A percentile compares a stretch with the other conserved stretches of the same genome.
Conservation (phyloP, 2,888 invertebrate species). For the Crematogaster levior region DNA sequence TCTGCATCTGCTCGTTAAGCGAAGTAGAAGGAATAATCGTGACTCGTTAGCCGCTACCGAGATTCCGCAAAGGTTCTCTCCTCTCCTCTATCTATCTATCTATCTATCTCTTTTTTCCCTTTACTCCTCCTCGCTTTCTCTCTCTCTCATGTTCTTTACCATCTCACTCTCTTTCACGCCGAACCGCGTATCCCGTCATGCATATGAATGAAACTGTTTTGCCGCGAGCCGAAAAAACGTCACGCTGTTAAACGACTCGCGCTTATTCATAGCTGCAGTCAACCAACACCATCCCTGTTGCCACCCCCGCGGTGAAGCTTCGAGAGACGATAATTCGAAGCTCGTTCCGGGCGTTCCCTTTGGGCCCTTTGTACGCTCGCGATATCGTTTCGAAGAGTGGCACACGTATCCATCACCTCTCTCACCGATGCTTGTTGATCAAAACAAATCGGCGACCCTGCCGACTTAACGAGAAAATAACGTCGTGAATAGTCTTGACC, state of each 20-base stretch:
- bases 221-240: slow-evolving; percentile 62
- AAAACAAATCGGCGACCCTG: slow-evolving; percentile 38
- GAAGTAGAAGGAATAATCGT: slow-evolving; percentile 75
- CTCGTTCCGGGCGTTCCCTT: slow-evolving; percentile 46
- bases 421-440: slow-evolving; percentile 38
- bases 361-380: slow-evolving; percentile 59
- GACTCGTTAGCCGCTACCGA: slow-evolving; percentile 73
- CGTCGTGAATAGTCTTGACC: background rate
- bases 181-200: slow-evolving; percentile 78
- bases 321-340: slow-evolving; percentile 68
- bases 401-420: slow-evolving; percentile 21
- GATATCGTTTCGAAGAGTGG: slow-evolving; percentile 46
- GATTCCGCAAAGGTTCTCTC: slow-evolving; percentile 56
- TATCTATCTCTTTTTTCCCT: slow-evolving; percentile 9
- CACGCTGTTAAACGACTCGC: slow-evolving; percentile 71
- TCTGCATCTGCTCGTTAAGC: slow-evolving; percentile 70
- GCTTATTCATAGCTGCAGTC: slow-evolving; percentile 70
- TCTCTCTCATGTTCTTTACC: background rate
- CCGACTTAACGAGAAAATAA: slow-evolving; percentile 41
- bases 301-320: slow-evolving; percentile 53
- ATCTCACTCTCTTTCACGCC: slow-evolving; percentile 37
- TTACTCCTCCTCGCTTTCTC: slow-evolving; percentile 26
- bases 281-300: slow-evolving; percentile 58
- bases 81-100: background rate
- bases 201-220: slow-evolving; percentile 81